These are phyloP conservation scores for Agonopterix arenella DNA, from an alignment of 2,888 invertebrate species.

Conservation along the genomic window DNA sequence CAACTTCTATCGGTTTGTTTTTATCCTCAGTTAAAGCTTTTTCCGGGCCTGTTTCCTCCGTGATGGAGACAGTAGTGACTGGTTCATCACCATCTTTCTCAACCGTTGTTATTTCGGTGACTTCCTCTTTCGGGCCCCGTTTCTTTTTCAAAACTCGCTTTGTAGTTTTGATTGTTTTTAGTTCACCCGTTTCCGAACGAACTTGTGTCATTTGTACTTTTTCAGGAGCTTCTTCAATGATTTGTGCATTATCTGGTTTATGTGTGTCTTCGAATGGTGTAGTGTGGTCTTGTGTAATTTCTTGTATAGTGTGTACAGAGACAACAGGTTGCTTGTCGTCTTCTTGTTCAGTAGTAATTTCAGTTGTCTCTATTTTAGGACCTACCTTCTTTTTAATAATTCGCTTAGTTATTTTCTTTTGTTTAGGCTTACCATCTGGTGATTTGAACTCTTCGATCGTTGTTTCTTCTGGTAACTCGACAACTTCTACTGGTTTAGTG, in stretches of 20 bases:
- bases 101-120: constrained; percentile 22
- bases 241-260: constrained; percentile 12
- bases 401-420: constrained; percentile 40
- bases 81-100: constrained; percentile 17
- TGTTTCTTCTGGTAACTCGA: constrained; percentile 42
- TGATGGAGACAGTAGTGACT: constrained; percentile 17
- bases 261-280: constrained; percentile 13
- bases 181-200: constrained; percentile 29
- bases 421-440: constrained; percentile 33
- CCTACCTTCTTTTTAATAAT: constrained; percentile 23
- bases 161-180: constrained; percentile 12
- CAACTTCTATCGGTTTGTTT: constrained; percentile 8
- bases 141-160: constrained; percentile 13
- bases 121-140: constrained; percentile 15
- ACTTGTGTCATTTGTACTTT: constrained; percentile 42
- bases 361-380: constrained; percentile 21
- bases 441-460: constrained; percentile 18
- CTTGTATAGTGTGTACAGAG: constrained; percentile 27
- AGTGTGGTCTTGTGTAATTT: constrained; percentile 14
- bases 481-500: constrained; percentile 9
- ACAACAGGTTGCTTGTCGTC: constrained; percentile 32
- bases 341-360: constrained; percentile 21
- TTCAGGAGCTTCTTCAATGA: constrained; percentile 38
- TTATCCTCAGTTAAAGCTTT: constrained; percentile 15
- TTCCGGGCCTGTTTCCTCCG: constrained; percentile 15